Base-by-base conservation (phyloP, 2,888 invertebrate species). In the Cetonia aurata region DNA sequence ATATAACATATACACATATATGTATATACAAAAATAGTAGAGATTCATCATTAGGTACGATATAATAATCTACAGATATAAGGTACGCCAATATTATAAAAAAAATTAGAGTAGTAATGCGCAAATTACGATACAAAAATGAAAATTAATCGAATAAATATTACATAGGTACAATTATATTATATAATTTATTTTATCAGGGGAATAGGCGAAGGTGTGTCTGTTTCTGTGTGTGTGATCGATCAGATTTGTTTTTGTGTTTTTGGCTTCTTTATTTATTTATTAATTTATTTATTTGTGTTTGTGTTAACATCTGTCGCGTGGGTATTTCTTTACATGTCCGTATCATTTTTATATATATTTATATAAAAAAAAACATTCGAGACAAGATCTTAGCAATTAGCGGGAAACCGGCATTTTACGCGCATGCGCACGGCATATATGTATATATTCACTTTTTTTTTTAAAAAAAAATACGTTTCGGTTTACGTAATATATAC, bases 21-120 rank as follows among this genome's bases (percentile, higher is more conserved):
- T 65, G 62, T 65, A 65, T 59, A 71, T 71, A 71, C 69, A 71
- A 71, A 71, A 71, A 71, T 71, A 71, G 62, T 71, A 67, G 68
- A 71, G 65, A 68, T 60, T 69, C 68, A 65, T 68, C 71, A 69
- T n/a, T 69, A 68, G 68, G 56, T 65, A 52, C 50, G 31, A 52
- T 65, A 50, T 50, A 52, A 62, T 50, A 50, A 46, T 62, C 67
- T 55, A 59, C 25, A 48, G 9, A 37, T 37, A 37, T 56, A 53
- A 25, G 25, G 25, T 48, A 65, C 50, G 50, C 50, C 50, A 55
- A 65, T 55, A 65, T 52, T 3, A n/a, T n/a, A 69, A 42, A 60
- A 69, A 59, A 56, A 55, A 37, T 37, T 67, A 57, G 56, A 67
- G 56, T 52, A 52, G 50, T 50, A 65, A 65, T 50, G 37, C 62